phyloP scores from a whole-genome alignment of 2,113 vertebrate genomes.

The human region DNA sequence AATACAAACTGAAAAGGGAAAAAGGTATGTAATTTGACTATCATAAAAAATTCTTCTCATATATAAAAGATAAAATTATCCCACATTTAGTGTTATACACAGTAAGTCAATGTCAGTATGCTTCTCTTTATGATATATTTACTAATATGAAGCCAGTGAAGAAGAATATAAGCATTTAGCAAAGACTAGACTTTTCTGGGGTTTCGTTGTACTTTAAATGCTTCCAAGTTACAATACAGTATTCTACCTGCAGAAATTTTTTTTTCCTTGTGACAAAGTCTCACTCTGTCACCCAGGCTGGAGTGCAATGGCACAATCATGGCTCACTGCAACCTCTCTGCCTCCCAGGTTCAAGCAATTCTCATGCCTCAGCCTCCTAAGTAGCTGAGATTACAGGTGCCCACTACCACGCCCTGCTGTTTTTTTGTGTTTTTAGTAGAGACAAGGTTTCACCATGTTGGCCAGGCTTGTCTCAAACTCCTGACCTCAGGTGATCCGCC shows the following conservation, averaged over 20 bases:
- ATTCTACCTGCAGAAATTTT: neutral
- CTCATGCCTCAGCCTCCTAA: too few relatives aligned
- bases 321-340: too few relatives aligned
- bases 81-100: neutral
- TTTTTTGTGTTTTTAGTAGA: too few relatives aligned
- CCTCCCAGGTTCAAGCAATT: too few relatives aligned
- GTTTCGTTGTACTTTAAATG: neutral
- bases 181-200: neutral
- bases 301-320: too few relatives aligned
- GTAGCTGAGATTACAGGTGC: too few relatives aligned
- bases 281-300: too few relatives aligned
- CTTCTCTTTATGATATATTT: neutral
- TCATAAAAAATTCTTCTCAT: conserved; percentile 22
- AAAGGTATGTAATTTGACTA: neutral
- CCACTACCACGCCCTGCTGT: too few relatives aligned
- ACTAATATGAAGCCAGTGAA: neutral
- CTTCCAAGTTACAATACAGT: neutral
- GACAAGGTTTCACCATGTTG: too few relatives aligned
- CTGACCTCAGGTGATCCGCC: too few relatives aligned
- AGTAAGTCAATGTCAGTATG: neutral
- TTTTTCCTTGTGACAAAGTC: too few relatives aligned
- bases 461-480: too few relatives aligned
- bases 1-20: neutral
- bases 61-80: neutral
- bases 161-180: neutral